Base-by-base conservation (phyloP, 53 echinoderm and acorn worm genomes). In the Apostichopus leukothele region DNA sequence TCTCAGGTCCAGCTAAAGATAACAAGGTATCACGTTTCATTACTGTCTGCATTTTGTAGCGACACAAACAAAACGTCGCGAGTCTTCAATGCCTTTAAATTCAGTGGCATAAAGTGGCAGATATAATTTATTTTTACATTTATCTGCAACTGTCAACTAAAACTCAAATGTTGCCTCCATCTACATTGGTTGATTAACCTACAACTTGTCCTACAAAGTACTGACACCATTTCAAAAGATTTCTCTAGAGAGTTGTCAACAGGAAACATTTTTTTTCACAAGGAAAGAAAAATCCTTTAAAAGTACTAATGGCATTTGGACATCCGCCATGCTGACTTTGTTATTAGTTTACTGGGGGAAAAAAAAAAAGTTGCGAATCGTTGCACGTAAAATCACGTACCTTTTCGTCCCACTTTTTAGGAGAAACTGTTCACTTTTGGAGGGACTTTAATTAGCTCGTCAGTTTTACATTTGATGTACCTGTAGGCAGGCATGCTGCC, bases 291-390 rank as follows among this genome's bases (percentile, higher is more conserved):
- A 19, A 7, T 57, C 57, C 71, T 71, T 16, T 23, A 23, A 23
- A 71, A 71, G 71, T 19, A 71, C 71, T 71, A 18, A 71, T 71
- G 71, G 71, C 71, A 71, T 71, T 71, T 71, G 71, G 71, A 19
- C 71, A 71, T 71, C 71, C 71, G 71, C 71, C 14, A 71, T 71
- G 5, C 71, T 71, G 71, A 19, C 71, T 71, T 16, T 68, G 71
- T 68, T 16, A 68, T 68, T 71, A 71, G 71, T 71, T 19, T 71
- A 71, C 71, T 16, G 14, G 71, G 14, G 71, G 6, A 68, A 68
- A 68, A 68, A 68, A 68, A 68, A 27, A 27, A 39, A 71, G 71
- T 71, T 71, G 71, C 18, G 71, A n/a, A 71, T 71, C 18, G n/a
- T 71, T n/a, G 20, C 71, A 21, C 71, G 6, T 19, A 71, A 19